These are phyloP conservation scores for Balearica regulorum DNA, from an alignment of 2,797 vertebrate genomes.

Conservation along the genomic window DNA sequence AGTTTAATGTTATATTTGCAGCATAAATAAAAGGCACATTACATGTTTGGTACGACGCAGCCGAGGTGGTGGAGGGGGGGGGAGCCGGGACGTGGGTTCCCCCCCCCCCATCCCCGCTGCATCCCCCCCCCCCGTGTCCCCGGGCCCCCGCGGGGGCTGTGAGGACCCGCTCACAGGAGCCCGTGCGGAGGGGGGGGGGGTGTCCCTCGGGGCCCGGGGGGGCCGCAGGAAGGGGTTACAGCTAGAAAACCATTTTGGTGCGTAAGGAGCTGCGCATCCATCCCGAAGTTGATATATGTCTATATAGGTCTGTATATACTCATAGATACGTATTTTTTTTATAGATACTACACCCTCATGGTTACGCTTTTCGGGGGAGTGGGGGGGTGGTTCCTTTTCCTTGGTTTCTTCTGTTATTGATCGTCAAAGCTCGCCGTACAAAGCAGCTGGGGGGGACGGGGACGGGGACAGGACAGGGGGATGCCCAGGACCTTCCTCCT, in stretches of 20 bases:
- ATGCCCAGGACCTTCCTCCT: background rate
- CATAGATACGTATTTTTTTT: slow-evolving; percentile 20
- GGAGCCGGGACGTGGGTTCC: background rate
- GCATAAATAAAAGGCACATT: slow-evolving; percentile 84
- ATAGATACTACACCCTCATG: slow-evolving; percentile 31
- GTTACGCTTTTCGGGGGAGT: background rate
- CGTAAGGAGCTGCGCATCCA: background rate
- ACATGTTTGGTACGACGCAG: slow-evolving; percentile 68
- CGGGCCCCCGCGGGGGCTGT: slow-evolving; percentile 41
- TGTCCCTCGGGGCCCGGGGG: background rate
- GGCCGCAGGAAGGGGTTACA: background rate
- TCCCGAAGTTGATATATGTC: slow-evolving; percentile 42
- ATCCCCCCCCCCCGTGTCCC: slow-evolving; percentile 11
- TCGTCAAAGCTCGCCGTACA: slow-evolving; percentile 22
- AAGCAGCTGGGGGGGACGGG: background rate
- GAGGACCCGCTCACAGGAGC: slow-evolving; percentile 75
- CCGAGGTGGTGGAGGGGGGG: background rate
- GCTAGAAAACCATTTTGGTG: background rate
- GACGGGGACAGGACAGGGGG: background rate
- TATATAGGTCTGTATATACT: slow-evolving; percentile 54
- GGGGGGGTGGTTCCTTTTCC: background rate
- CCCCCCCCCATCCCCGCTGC: background rate
- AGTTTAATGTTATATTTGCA: slow-evolving; percentile 80
- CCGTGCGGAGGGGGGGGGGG: background rate
- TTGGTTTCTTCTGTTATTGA: slow-evolving; percentile 13